Percentiles rank a stretch among this genome's conserved stretches.
phyloP scores from a whole-genome alignment of 35 echinoderm and acorn worm genomes.

The Patiria miniata region DNA sequence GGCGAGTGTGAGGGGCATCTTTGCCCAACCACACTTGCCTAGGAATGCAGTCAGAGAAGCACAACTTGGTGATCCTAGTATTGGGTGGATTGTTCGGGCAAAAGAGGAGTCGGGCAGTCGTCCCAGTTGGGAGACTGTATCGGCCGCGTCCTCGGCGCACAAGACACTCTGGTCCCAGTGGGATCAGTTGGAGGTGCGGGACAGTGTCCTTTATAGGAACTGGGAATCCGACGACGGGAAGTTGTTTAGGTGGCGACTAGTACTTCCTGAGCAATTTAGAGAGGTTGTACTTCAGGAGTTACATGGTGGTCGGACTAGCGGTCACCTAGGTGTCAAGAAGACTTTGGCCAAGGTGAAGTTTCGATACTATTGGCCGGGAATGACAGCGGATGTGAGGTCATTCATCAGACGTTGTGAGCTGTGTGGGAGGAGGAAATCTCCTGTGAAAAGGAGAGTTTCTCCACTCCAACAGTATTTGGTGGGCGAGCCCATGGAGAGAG shows the following conservation, averaged over 20 bases:
- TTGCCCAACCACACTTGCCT: background rate
- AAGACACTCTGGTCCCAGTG: background rate
- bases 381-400: slow-evolving; percentile 19
- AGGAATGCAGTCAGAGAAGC: background rate
- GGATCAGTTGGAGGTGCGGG: slow-evolving; percentile 6
- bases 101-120: background rate
- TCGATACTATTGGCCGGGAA: background rate
- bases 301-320: slow-evolving; percentile 18
- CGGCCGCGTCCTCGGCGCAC: background rate
- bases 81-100: background rate
- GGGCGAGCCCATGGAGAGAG: slow-evolving; percentile 22
- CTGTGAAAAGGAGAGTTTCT: background rate
- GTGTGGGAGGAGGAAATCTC: slow-evolving; percentile 46
- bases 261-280: background rate
- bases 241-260: background rate
- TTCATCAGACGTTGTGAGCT: slow-evolving; percentile 2
- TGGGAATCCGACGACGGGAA: slow-evolving; percentile 5
- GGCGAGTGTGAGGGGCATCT: no score
- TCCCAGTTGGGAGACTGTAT: background rate
- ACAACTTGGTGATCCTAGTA: background rate
- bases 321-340: background rate
- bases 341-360: background rate
- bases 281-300: background rate
- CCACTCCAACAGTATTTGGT: background rate
- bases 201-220: background rate